A percentile compares a stretch with the other conserved stretches of the same genome.
Evolutionary conservation across 2,113 vertebrate genomes (phyloP).

Genomic region (Etheostoma spectabile): DNA sequence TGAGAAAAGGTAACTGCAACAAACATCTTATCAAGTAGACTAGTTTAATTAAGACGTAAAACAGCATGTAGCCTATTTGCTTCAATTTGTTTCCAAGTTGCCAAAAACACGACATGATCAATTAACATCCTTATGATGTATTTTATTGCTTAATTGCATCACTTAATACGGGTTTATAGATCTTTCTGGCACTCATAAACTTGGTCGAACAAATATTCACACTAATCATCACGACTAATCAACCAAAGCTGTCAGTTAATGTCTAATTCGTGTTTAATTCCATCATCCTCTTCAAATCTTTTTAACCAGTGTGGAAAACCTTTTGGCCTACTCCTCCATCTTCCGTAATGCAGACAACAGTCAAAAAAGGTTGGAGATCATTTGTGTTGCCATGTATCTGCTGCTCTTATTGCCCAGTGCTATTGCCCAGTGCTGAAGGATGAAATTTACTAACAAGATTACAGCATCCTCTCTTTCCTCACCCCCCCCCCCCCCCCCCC

Average conservation of each 20-base stretch:
- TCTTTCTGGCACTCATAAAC: not conserved
- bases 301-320: constrained; percentile 88
- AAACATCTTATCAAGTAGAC: no score
- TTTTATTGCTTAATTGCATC: not conserved
- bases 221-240: constrained; percentile 40
- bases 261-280: constrained; percentile 53
- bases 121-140: not conserved
- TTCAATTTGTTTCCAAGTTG: not conserved
- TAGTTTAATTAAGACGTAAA: no score
- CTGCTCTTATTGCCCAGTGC: constrained; percentile 26
- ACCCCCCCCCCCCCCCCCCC: no score
- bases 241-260: not conserved
- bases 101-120: not conserved
- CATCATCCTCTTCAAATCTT: constrained; percentile 68
- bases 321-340: constrained; percentile 82
- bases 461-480: constrained; percentile 8
- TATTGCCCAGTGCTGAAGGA: constrained; percentile 32
- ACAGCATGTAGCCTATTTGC: not conserved
- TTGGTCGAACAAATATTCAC: not conserved
- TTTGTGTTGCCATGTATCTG: constrained; percentile 59
- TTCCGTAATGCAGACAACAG: constrained; percentile 71
- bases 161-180: not conserved
- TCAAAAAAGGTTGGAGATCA: constrained; percentile 86
- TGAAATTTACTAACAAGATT: constrained; percentile 46
- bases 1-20: constrained; percentile 87